Conservation (phyloP, 53 echinoderm and acorn worm species). For the Temnopleurus reevesii region DNA sequence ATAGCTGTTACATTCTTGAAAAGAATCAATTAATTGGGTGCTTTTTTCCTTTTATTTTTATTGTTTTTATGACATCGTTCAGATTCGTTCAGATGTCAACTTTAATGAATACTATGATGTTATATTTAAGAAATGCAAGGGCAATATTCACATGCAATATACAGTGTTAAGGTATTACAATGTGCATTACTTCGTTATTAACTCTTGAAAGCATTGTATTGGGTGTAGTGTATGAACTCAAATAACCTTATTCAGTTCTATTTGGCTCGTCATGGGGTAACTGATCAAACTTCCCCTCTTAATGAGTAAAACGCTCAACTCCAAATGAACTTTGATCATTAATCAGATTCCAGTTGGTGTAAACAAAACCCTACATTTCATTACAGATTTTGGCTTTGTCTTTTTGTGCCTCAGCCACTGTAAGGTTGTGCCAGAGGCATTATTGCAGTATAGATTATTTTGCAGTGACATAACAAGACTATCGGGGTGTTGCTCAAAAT, state of each 20-base stretch:
- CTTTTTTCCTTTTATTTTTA: slow-evolving; percentile 17
- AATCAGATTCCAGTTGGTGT: no score
- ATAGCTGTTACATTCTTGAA: slow-evolving; percentile 4
- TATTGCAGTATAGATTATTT: no score
- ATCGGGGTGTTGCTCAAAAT: no score
- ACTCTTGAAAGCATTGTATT: not conserved
- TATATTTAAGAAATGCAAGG: slow-evolving; percentile 43
- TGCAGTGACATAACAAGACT: no score
- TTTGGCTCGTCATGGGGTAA: not conserved
- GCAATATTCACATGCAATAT: slow-evolving; percentile 57
- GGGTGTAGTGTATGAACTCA: not conserved
- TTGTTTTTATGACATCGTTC: not conserved
- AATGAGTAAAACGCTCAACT: no score
- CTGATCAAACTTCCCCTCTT: not conserved
- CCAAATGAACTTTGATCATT: no score
- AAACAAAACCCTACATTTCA: no score
- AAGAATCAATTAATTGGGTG: slow-evolving; percentile 30
- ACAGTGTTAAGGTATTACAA: slow-evolving; percentile 50
- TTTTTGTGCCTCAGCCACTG: no score
- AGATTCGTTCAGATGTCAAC: not conserved
- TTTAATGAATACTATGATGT: slow-evolving; percentile 13
- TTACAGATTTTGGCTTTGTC: no score
- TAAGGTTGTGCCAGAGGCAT: no score
- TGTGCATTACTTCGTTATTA: slow-evolving; percentile 36
- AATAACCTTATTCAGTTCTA: not conserved